Evolutionary conservation across 2,113 vertebrate species (phyloP).

Genomic region (Dipodomys merriami): DNA sequence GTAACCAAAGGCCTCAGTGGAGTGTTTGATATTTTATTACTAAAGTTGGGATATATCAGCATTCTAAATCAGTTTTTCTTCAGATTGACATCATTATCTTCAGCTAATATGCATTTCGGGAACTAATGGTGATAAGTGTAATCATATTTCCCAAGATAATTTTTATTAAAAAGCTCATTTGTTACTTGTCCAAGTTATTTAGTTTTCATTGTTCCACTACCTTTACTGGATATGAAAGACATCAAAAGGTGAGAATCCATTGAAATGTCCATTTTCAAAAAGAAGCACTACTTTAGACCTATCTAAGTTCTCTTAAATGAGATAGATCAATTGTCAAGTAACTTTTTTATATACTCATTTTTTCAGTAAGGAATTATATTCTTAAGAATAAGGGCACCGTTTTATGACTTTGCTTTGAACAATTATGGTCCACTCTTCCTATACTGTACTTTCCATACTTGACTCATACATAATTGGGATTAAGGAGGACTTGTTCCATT

Average conservation of each 20-base stretch:
- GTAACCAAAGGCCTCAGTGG: slow-evolving; percentile 58
- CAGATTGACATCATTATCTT: slow-evolving; percentile 34
- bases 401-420: slow-evolving; percentile 70
- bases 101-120: slow-evolving; percentile 39
- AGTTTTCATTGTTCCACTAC: neutral
- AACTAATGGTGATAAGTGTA: slow-evolving; percentile 41
- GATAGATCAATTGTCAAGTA: slow-evolving; percentile 33
- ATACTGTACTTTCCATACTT: slow-evolving; percentile 3
- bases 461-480: slow-evolving; percentile 37
- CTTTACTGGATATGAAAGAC: slow-evolving; percentile 24
- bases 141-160: slow-evolving; percentile 38
- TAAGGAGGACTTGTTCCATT: slow-evolving; percentile 53
- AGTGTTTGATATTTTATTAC: slow-evolving; percentile 64
- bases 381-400: slow-evolving; percentile 29
- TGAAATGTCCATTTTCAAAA: slow-evolving; percentile 55
- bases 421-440: slow-evolving; percentile 43
- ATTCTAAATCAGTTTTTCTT: slow-evolving; percentile 34
- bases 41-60: slow-evolving; percentile 75
- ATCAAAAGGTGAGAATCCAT: neutral
- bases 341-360: neutral
- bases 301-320: slow-evolving; percentile 37
- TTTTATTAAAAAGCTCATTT: slow-evolving; percentile 1
- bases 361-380: slow-evolving; percentile 58
- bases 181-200: slow-evolving; percentile 40
- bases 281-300: slow-evolving; percentile 15